A percentile compares a stretch with the other conserved stretches of the same genome.
Conservation (phyloP, 2,113 vertebrate genomes). For the Ginglymostoma cirratum region DNA sequence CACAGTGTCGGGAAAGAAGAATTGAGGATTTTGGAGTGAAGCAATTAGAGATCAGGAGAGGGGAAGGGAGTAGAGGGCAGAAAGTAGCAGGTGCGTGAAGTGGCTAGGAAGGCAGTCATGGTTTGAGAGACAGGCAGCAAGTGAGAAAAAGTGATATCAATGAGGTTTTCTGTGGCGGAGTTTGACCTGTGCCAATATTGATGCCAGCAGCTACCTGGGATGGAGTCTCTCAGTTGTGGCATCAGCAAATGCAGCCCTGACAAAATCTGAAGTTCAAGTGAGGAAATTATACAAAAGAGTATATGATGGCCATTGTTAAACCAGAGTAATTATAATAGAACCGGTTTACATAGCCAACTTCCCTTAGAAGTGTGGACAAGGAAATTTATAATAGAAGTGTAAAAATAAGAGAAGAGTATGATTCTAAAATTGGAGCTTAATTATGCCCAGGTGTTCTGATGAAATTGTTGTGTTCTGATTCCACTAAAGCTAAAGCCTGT, state of each 20-base stretch:
- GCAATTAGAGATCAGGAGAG: neutral
- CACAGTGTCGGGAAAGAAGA: too few relatives aligned
- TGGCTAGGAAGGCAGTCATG: too few relatives aligned
- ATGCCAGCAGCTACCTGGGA: neutral
- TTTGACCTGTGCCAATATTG: neutral
- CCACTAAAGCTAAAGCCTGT: neutral
- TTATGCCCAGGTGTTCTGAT: neutral
- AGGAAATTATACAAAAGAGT: neutral
- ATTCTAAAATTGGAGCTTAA: neutral
- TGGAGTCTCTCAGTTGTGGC: neutral
- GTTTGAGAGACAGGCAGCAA: too few relatives aligned
- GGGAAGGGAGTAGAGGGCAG: neutral
- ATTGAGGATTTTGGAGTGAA: too few relatives aligned
- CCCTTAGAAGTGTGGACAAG: neutral
- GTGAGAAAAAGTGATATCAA: neutral
- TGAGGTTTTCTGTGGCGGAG: neutral
- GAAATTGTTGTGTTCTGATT: neutral
- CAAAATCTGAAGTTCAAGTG: neutral
- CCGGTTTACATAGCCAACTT: neutral
- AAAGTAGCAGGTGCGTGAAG: neutral
- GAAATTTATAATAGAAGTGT: neutral
- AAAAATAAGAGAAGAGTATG: neutral
- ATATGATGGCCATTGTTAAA: neutral
- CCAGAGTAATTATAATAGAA: neutral
- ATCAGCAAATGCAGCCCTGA: neutral